These are phyloP conservation scores for Erebia epiphron DNA, from an alignment of 2,888 invertebrate genomes.

Conservation along the genomic window DNA sequence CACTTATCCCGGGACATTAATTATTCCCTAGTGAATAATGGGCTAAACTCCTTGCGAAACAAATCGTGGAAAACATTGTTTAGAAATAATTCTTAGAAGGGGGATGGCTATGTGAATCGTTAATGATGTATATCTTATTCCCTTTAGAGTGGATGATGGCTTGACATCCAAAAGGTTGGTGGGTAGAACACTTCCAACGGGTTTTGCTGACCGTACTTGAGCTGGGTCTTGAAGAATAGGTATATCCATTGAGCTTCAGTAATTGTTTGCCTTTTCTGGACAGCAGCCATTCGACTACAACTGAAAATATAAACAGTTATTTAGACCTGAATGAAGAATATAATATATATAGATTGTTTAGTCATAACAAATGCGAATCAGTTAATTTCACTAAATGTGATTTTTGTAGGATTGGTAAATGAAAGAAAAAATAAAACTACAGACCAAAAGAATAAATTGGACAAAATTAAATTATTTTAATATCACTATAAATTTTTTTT, in stretches of 20 bases:
- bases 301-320: not conserved
- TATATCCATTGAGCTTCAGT: slow-evolving; percentile 44
- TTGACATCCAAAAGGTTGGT: slow-evolving; percentile 47
- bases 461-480: not conserved
- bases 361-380: no score
- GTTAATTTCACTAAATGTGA: no score
- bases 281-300: slow-evolving; percentile 37
- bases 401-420: no score
- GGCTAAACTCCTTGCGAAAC: no score
- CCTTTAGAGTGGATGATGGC: slow-evolving; percentile 42
- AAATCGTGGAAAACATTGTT: not conserved
- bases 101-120: slow-evolving; percentile 38
- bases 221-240: slow-evolving; percentile 39
- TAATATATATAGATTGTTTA: no score
- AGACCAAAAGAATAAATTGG: no score
- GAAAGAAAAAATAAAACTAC: no score
- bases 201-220: not conserved
- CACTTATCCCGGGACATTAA: no score
- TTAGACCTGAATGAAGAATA: not conserved
- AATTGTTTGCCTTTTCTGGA: slow-evolving; percentile 45
- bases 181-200: slow-evolving; percentile 45
- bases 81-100: slow-evolving; percentile 17
- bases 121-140: slow-evolving; percentile 30
- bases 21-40: no score
- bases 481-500: not conserved